A percentile compares a stretch with the other conserved stretches of the same genome.
phyloP scores from a whole-genome alignment of 2,888 invertebrate species.

The Ornithoptera priamus region DNA sequence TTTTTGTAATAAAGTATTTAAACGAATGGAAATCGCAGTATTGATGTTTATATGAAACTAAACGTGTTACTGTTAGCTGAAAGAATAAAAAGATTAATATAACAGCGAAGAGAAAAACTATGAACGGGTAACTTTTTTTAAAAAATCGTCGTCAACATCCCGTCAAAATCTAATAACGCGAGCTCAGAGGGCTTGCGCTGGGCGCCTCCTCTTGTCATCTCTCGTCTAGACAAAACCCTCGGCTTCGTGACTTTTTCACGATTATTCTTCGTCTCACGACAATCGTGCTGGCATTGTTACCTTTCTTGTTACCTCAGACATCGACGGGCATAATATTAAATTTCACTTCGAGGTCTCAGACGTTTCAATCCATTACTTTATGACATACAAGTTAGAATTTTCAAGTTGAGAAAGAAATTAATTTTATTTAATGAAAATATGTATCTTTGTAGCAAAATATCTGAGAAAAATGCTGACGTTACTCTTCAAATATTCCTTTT shows the following conservation, averaged over 20 bases:
- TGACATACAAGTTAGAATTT: constrained; percentile 65
- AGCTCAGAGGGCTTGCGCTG: constrained; percentile 50
- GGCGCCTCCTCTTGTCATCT: constrained; percentile 54
- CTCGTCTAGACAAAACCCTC: constrained; percentile 71
- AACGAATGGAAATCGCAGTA: neutral
- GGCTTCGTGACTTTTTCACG: constrained; percentile 72
- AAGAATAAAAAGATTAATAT: constrained; percentile 11
- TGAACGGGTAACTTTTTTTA: constrained; percentile 32
- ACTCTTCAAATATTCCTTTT: no score
- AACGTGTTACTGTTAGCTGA: constrained; percentile 10
- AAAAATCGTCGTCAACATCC: constrained; percentile 58
- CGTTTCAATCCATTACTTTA: constrained; percentile 64
- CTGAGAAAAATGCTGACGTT: no score
- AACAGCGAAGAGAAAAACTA: constrained; percentile 13
- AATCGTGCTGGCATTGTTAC: constrained; percentile 53
- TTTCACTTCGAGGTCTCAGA: constrained; percentile 60
- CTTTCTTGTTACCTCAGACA: constrained; percentile 51
- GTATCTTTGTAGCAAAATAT: constrained; percentile 23
- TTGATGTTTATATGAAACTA: neutral
- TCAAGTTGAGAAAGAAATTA: constrained; percentile 52
- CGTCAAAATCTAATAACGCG: constrained; percentile 68
- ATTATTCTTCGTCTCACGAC: constrained; percentile 68
- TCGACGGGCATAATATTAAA: constrained; percentile 68
- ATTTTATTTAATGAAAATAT: constrained; percentile 41
- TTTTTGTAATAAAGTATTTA: neutral